Evolutionary conservation across 1,140 invertebrate species (phyloP), one percentile per base, ranked within the genome.

Genomic region (Lordiphosa stackelbergi): DNA sequence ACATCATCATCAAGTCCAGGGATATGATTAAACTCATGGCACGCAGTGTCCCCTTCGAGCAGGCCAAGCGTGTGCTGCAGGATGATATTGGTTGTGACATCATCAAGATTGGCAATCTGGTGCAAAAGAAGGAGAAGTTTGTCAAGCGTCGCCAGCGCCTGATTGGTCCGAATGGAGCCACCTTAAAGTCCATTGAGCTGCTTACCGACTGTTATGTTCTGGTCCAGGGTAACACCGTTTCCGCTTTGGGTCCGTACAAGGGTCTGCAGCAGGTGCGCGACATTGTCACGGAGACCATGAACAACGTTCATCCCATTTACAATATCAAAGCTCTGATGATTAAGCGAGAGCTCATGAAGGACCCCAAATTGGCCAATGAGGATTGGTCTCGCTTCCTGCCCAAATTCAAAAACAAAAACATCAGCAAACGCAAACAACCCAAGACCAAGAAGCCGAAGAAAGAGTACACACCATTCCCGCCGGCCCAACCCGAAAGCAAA

Each of bases 231-330:
- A 96, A 97, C 77, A 99, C 98, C n/a, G 98, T 99, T 0, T 92
- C 98, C 11, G 95, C 96, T 3, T 89, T 99, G 10, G 98, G 98
- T 0, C 97, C 98, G 16, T 96, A 98, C 84, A 96, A 94, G 90
- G 98, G 98, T 9, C 88, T 99, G 4, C 93, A 95, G 73, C 95
- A 99, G 88, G 96, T 97, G 0, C 89, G 97, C 62, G 92, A 94
- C 83, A 96, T 99, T 75, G 96, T 97, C 5, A 93, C 96, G 85
- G 98, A 99, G 74, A 98, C 96, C 2, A 99, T 99, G 97, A 97
- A 97, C 83, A 99, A 99, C 88, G 93, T 99, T 58, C 98, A 99
- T 90, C 98, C 98, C n/a, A 97, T 99, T 85, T 99, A 99, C 86
- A 98, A 98, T 83, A 98, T 99, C 0, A 99, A 99, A 89, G 94